Conservation (phyloP, 2,113 vertebrate genomes). For the Danio rerio region GRCz12tu NC_133179.1:10872001-10872500, state of each 20-base stretch:
- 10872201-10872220: not conserved
- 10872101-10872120: not conserved
- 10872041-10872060: not conserved
- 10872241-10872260: not conserved
- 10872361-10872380: not conserved
- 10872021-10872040: not conserved
- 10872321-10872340: constrained; percentile 3
- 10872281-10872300: not conserved
- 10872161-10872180: not conserved
- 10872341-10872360: not conserved
- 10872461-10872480: not conserved
- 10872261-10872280: too few species aligned
- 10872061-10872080: not conserved
- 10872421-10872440: not conserved
- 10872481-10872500: not conserved
- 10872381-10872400: not conserved
- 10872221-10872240: not conserved
- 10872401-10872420: not conserved
- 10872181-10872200: not conserved
- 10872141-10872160: not conserved
- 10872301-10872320: not conserved
- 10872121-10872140: not conserved
- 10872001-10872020: not conserved
- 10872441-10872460: not conserved
- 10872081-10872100: not conserved